These are phyloP conservation scores for Holotrichia oblita DNA, from an alignment of 1,140 invertebrate genomes.

Conservation along the genomic window DNA sequence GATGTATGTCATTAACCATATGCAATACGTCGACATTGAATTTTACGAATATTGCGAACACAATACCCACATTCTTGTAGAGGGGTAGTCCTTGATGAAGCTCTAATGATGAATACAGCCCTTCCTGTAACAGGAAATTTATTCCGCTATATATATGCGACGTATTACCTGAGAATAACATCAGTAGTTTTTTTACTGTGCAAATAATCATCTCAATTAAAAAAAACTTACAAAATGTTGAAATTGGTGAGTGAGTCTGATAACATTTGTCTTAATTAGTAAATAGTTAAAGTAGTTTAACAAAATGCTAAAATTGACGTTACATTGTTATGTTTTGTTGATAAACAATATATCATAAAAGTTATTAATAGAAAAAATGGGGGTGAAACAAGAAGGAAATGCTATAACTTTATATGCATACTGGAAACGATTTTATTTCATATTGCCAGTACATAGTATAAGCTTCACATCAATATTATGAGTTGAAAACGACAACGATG, in stretches of 20 bases:
- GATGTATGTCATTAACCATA: slow-evolving; percentile 23
- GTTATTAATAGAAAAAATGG: no score
- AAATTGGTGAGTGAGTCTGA: slow-evolving; percentile 37
- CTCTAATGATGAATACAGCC: neutral
- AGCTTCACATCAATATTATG: no score
- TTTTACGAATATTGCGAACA: slow-evolving; percentile 10
- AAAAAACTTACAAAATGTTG: slow-evolving; percentile 31
- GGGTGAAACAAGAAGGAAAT: no score
- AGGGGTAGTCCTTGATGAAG: slow-evolving; percentile 29
- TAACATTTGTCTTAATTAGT: neutral
- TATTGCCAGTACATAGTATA: no score
- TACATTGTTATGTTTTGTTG: no score
- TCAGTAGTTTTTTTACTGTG: slow-evolving; percentile 4
- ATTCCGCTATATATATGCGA: neutral
- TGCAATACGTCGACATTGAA: slow-evolving; percentile 19
- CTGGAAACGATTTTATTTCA: no score
- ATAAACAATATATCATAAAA: no score
- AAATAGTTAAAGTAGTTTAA: no score
- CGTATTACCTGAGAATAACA: neutral
- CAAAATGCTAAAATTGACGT: no score
- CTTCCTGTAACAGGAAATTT: neutral
- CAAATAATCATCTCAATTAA: neutral
- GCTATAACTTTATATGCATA: no score
- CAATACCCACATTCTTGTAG: neutral
- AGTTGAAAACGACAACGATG: no score